phyloP scores from a whole-genome alignment of 2,888 invertebrate genomes.

The Sylvicola fuscatus region DNA sequence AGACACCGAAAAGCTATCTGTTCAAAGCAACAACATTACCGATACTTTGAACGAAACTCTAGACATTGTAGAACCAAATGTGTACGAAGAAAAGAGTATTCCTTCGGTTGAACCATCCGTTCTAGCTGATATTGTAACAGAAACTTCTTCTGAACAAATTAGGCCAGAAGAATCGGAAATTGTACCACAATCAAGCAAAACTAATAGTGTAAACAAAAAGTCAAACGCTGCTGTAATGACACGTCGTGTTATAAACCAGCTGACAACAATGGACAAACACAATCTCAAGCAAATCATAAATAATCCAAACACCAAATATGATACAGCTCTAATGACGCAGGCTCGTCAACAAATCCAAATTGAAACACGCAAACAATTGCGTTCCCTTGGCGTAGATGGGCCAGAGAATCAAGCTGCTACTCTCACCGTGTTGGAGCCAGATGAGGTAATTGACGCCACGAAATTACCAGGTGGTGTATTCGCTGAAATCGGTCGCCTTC shows the following conservation, averaged over 20 bases:
- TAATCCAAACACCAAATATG: constrained; percentile 19
- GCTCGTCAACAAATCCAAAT: constrained; percentile 18
- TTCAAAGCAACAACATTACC: no score
- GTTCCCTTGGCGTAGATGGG: constrained; percentile 14
- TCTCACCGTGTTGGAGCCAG: constrained; percentile 14
- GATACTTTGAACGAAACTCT: no score
- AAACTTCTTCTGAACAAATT: no score
- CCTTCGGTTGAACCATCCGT: no score
- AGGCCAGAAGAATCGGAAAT: no score
- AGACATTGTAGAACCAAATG: no score
- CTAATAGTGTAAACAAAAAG: no score
- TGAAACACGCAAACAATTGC: constrained; percentile 19
- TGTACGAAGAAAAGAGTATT: no score
- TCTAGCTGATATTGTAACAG: no score
- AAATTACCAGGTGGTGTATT: constrained; percentile 18
- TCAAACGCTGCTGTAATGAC: constrained; percentile 16
- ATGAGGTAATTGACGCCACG: constrained; percentile 19
- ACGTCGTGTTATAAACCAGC: constrained; percentile 11
- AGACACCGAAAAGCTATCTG: no score
- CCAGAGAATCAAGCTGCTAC: constrained; percentile 5
- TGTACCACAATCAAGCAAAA: no score
- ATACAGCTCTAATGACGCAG: constrained; percentile 18
- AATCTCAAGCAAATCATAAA: constrained; percentile 22
- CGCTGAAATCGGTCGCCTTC: constrained; percentile 18
- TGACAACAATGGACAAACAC: constrained; percentile 20